Evolutionary conservation across 2,888 invertebrate species (phyloP), one percentile per base, ranked within the genome.

Genomic region (Lamellibrachia columna): DNA sequence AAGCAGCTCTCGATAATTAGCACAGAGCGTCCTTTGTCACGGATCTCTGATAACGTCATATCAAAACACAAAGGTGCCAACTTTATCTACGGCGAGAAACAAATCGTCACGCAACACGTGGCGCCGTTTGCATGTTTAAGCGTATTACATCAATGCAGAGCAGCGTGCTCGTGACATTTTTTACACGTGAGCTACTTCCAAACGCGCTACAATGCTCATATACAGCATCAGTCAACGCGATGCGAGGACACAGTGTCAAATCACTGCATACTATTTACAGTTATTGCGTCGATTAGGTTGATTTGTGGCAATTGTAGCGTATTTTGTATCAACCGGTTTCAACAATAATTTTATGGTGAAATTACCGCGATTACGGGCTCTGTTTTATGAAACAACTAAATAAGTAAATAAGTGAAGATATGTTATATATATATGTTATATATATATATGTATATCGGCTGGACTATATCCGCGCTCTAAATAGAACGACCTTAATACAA

Each of bases 71-170:
- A 15, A 75, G 75, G 22, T 75, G 75, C 22, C 75, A 75, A 22
- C 22, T 75, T 75, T 75, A 75, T 75, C 75, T 75, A 22, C 75
- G 11, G n/a, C 75, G 75, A 75, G 22, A 75, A 75, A 75, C 15
- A 75, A 75, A 75, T 75, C 75, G 75, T 75, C 75, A 75, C 75
- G 11, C 75, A 75, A 22, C 75, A n/a, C 75, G 75, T 75, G 75
- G 22, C 75, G n/a, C 75, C 11, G 22, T 75, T 75, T 75, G 75
- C 75, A 75, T 75, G 75, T 22, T 22, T 75, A 75, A 75, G 22
- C 3, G 22, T n/a, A 75, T 11, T 75, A 75, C n/a, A 75, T 75
- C 75, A 75, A 75, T 11, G 75, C 22, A 40, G 15, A 15, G 22
- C 15, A 11, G 22, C 75, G 22, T n/a, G 75, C n/a, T 22, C 75